Base-by-base conservation (phyloP, 2,888 invertebrate species). In the Drosophila meridiana region DNA sequence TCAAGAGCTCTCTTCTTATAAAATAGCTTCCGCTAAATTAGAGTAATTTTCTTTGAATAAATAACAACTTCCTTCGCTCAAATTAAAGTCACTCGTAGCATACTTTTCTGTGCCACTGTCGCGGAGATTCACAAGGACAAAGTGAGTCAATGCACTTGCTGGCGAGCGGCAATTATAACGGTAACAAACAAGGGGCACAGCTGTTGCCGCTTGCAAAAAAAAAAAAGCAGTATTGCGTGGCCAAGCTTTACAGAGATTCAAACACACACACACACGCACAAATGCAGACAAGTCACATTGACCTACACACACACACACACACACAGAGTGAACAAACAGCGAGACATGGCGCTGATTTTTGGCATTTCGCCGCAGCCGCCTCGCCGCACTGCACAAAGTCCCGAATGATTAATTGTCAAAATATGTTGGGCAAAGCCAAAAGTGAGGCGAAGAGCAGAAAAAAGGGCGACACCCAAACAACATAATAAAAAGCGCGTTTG, bases 371-470 rank as follows among this genome's bases (percentile, higher is more conserved):
- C 40, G 50, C 57, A 3, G 2, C n/a, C 20, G 20, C 30, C n/a
- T 36, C 58, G 26, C 62, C 50, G 7, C 55, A 55, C 69, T 42
- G 53, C 34, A 63, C 74, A 78, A 74, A 76, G 66, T 69, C 62
- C 80, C 71, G 70, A 85, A 89, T 90, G 88, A 89, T 89, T 89
- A 90, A 90, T 89, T 90, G 88, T 88, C 81, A 83, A 89, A 89
- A 87, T 86, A 90, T 89, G 82, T 82, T 87, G 76, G 76, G 62
- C 82, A 77, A 83, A 80, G 82, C 71, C 72, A 38, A 76, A 70
- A 69, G 53, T 38, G 42, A 69, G 47, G 40, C 40, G 40, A 42
- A 63, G 53, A 69, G 45, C 53, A 62, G 38, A 28, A 9, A 52
- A 8, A 32, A 59, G 62, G 73, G 65, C 75, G 75, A 70, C 74